Conservation (phyloP, 1,140 invertebrate species). For the Macrobrachium nipponense region DNA sequence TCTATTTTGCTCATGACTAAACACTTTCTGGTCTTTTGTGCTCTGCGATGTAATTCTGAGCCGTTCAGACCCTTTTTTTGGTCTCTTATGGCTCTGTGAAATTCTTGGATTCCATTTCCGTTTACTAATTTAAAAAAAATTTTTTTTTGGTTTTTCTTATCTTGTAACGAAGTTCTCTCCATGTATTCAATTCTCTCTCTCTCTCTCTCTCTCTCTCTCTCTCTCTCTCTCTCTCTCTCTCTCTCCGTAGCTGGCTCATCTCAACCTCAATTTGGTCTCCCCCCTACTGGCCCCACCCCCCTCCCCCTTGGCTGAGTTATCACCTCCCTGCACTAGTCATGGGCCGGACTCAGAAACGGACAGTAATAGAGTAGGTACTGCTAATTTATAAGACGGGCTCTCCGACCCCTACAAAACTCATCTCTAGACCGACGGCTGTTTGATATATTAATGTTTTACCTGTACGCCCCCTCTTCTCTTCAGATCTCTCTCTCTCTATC, state of each 20-base stretch:
- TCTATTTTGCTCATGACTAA: too few species aligned
- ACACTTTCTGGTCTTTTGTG: too few species aligned
- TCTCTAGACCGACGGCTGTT: conserved; percentile 50
- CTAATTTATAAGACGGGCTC: conserved; percentile 58
- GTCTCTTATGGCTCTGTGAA: too few species aligned
- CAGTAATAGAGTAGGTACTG: conserved; percentile 57
- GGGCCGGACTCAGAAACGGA: conserved; percentile 49
- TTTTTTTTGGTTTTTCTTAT: neutral
- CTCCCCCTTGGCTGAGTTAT: conserved; percentile 25
- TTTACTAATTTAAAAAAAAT: too few species aligned
- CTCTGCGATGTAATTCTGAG: too few species aligned
- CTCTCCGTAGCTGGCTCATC: neutral
- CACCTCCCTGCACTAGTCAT: conserved; percentile 35
- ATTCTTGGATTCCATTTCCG: too few species aligned
- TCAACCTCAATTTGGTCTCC: neutral
- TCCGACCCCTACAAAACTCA: conserved; percentile 56
- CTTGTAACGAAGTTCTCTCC: too few species aligned
- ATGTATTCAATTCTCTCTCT: conserved; percentile 1
- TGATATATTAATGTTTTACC: conserved; percentile 60
- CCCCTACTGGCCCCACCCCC: conserved; percentile 6
- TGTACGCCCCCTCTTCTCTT: conserved; percentile 10
- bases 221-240: conserved; percentile 7
- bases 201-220: conserved; percentile 4
- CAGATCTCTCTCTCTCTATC: neutral
- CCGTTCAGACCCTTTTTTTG: too few species aligned